phyloP scores from a whole-genome alignment of 2,888 invertebrate species.

The Catocala sponsa region DNA sequence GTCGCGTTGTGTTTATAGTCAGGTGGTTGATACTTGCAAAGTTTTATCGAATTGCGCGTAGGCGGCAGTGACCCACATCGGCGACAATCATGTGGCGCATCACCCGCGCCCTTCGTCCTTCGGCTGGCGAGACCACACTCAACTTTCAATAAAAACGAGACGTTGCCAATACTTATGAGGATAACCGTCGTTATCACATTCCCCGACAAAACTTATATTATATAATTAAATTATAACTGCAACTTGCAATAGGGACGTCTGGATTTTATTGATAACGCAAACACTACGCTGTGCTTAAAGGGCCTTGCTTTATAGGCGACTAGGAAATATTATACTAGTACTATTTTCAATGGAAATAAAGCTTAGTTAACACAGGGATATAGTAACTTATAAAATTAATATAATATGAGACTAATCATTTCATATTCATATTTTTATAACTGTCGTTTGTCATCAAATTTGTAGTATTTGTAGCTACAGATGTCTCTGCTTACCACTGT shows the following conservation, averaged over 20 bases:
- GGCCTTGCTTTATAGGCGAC: not conserved
- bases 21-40: slow-evolving; percentile 71
- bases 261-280: not conserved
- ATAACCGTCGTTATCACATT: slow-evolving; percentile 9
- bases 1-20: slow-evolving; percentile 49
- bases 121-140: slow-evolving; percentile 54
- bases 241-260: not conserved
- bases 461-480: too few species aligned
- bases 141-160: slow-evolving; percentile 52
- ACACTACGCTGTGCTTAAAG: not conserved
- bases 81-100: slow-evolving; percentile 70
- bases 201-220: not conserved
- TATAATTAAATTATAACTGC: not conserved
- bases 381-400: too few species aligned
- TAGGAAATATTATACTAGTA: too few species aligned
- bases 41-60: slow-evolving; percentile 85
- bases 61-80: slow-evolving; percentile 85
- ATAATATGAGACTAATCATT: too few species aligned
- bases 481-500: too few species aligned
- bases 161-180: slow-evolving; percentile 24
- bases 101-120: slow-evolving; percentile 76
- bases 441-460: too few species aligned
- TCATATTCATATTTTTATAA: too few species aligned
- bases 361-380: too few species aligned
- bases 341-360: too few species aligned